Conservation (phyloP, 2,113 vertebrate species). For the Hyaena hyaena region DNA sequence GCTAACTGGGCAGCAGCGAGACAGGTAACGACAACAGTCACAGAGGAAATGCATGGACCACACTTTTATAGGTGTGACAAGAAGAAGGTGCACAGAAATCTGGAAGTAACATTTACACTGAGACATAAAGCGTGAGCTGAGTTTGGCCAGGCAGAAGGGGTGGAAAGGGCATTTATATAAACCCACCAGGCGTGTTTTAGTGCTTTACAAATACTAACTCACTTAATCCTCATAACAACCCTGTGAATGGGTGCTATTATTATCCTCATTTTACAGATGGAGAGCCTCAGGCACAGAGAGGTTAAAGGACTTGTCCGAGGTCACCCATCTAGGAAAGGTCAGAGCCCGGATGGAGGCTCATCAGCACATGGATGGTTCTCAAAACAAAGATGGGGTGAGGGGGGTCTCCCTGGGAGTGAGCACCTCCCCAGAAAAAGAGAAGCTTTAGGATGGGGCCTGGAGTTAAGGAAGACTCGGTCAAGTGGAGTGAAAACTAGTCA, state of each 20-base stretch:
- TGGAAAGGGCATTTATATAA: neutral
- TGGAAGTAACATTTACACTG: neutral
- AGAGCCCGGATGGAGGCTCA: neutral
- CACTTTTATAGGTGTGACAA: neutral
- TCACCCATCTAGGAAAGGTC: neutral
- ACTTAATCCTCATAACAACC: neutral
- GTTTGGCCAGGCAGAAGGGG: neutral
- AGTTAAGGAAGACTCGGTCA: neutral
- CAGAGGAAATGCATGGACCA: neutral
- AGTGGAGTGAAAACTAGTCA: neutral
- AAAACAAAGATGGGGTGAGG: neutral
- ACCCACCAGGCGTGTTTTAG: neutral
- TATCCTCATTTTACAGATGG: neutral
- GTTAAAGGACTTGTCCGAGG: neutral
- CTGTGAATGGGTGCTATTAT: neutral
- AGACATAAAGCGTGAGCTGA: neutral
- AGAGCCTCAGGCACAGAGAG: neutral
- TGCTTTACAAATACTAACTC: neutral
- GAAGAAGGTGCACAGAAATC: neutral
- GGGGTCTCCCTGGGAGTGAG: neutral
- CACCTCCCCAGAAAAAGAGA: neutral
- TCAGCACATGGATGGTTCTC: neutral
- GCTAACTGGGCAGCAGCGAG: neutral
- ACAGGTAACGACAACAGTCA: neutral
- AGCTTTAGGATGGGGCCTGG: fast-evolving